A percentile compares a stretch with the other conserved stretches of the same genome.
phyloP scores from a whole-genome alignment of 2,113 vertebrate species.

The Pimephales promelas region DNA sequence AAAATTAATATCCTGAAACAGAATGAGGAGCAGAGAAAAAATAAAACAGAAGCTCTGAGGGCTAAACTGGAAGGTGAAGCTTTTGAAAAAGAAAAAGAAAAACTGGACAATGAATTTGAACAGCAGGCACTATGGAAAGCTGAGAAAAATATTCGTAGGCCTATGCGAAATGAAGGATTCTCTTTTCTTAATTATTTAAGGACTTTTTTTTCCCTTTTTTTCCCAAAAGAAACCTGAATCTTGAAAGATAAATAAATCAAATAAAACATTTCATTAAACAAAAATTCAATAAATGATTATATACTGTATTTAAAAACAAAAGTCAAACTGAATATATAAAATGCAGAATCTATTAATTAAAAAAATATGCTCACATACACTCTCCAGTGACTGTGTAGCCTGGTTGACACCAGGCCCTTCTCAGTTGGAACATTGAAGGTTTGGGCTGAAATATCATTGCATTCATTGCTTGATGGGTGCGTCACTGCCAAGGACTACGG shows the following conservation, averaged over 20 bases:
- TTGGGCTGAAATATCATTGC: no score
- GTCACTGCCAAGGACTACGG: no score
- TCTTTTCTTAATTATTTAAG: neutral
- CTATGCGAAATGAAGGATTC: neutral
- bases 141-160: neutral
- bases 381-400: no score
- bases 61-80: neutral
- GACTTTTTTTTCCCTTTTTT: neutral
- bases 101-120: neutral
- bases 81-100: neutral
- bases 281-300: no score
- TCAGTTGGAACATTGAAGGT: no score
- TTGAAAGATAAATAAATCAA: neutral
- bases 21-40: conserved; percentile 23
- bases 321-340: no score
- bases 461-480: no score
- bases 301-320: no score
- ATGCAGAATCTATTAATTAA: no score
- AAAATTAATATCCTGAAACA: conserved; percentile 41
- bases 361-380: no score
- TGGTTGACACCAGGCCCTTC: no score
- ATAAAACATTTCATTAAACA: neutral
- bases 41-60: neutral
- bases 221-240: neutral
- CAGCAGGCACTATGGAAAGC: neutral